A percentile compares a stretch with the other conserved stretches of the same genome.
phyloP scores from a whole-genome alignment of 2,888 invertebrate species.

The Tetramorium bicarinatum region DNA sequence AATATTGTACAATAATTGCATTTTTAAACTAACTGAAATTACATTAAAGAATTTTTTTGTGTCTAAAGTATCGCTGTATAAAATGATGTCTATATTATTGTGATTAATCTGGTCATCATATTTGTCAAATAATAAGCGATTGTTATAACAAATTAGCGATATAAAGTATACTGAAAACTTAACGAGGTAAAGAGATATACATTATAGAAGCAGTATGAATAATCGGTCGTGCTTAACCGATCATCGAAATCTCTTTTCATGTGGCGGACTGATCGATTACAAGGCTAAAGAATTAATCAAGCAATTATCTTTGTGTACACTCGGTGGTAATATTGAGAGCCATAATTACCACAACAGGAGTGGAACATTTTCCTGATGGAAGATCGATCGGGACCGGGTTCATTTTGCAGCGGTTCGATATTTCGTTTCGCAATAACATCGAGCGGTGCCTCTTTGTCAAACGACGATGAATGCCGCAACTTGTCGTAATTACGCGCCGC shows the following conservation, averaged over 20 bases:
- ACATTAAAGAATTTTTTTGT: background rate
- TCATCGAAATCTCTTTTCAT: constrained; percentile 28
- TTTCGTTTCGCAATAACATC: constrained; percentile 49
- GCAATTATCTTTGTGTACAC: constrained; percentile 23
- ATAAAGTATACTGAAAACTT: background rate
- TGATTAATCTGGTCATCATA: background rate
- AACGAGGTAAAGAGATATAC: constrained; percentile 3
- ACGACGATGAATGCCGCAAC: constrained; percentile 37
- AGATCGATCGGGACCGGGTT: constrained; percentile 2
- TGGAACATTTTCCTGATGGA: background rate
- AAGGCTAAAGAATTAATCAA: constrained; percentile 47
- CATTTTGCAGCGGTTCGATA: constrained; percentile 29
- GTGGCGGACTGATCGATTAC: constrained; percentile 9
- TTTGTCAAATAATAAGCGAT: background rate
- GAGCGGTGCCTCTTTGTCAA: constrained; percentile 34
- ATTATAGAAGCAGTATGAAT: constrained; percentile 17
- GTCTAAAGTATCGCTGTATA: background rate
- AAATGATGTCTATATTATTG: background rate
- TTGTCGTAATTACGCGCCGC: constrained; percentile 46
- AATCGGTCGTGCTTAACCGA: constrained; percentile 27
- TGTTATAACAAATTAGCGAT: background rate
- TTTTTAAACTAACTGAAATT: background rate
- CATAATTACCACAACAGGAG: constrained; percentile 19
- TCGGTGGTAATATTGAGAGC: background rate
- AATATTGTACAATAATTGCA: background rate